phyloP scores from a whole-genome alignment of 2,797 vertebrate species.

The Propithecus deckenii region DNA sequence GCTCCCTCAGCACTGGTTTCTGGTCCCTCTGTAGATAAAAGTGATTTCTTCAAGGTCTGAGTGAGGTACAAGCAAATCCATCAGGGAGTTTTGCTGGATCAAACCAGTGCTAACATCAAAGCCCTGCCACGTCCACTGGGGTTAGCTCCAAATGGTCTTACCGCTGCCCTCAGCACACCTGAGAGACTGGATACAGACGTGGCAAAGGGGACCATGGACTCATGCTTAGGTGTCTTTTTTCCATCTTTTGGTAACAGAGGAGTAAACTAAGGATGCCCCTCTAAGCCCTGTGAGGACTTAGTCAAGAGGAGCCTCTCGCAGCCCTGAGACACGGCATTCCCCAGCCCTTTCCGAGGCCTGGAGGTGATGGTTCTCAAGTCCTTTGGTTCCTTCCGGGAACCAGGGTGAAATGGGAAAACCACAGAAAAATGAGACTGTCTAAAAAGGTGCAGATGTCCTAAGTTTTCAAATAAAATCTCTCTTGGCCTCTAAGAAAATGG shows the following conservation, averaged over 20 bases:
- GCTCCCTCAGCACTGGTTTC: background rate
- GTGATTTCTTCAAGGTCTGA: background rate
- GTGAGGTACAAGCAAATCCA: background rate
- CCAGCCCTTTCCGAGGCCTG: background rate
- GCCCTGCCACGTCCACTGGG: background rate
- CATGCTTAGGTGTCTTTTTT: background rate
- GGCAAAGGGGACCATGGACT: background rate
- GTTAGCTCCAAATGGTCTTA: background rate
- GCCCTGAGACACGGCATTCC: background rate
- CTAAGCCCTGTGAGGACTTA: background rate
- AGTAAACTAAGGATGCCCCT: background rate
- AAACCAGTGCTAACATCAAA: background rate
- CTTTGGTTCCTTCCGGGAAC: background rate
- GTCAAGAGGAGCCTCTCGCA: background rate
- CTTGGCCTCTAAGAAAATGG: background rate
- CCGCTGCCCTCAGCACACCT: accelerated
- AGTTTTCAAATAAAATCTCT: background rate
- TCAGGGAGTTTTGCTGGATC: background rate
- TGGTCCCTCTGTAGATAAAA: background rate
- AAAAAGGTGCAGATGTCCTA: background rate
- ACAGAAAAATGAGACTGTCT: background rate
- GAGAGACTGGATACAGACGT: background rate
- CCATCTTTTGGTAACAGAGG: background rate
- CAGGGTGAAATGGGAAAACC: background rate
- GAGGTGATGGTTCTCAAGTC: background rate